Base-by-base conservation (phyloP, 2,113 vertebrate genomes). In the Channa argus region DNA sequence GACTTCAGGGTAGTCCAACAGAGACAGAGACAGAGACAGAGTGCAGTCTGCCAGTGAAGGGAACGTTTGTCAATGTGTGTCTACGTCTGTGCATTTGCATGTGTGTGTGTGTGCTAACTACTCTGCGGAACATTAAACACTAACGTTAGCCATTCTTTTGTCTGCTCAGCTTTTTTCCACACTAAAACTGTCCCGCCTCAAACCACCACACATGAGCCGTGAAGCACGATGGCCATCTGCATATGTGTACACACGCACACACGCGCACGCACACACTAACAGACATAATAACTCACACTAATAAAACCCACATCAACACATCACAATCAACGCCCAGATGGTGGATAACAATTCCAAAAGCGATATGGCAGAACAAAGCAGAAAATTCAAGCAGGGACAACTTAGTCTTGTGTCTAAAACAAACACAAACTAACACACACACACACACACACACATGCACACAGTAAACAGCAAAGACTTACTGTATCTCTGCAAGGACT, bases 401-500 rank as follows among this genome's bases (percentile, higher is more conserved):
- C 47, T 80, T 41, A 68, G 64, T 71, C 70, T 52, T 65, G 38
- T 60, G 54, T 60, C 58, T n/a, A 34, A 24, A 77, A 71, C 52
- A 72, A 55, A 70, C 63, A 63, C 67, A 85, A 72, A 75, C 47
- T 68, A n/a, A 66, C 10, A 49, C 62, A 47, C 39, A 71, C 77
- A 43, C 66, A 70, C 63, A 69, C 13, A 44, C 60, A 53, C 68
- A 64, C 37, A 63, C 45, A 69, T 5, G 74, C 64, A 80, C 64
- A 55, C 38, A 71, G 63, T 63, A 64, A 89, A 87, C 81, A 78
- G 84, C 65, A 79, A 82, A 76, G 80, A 95, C 95, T 95, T 93
- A 94, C 93, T 94, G 91, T 88, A 88, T 91, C 79, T 90, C 86
- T 87, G 93, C 90, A 88, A 49, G 81, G 93, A 90, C 91, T 94